These are phyloP conservation scores for Hydrotaea diabolus DNA, from an alignment of 2,888 invertebrate genomes.

Conservation along the genomic window DNA sequence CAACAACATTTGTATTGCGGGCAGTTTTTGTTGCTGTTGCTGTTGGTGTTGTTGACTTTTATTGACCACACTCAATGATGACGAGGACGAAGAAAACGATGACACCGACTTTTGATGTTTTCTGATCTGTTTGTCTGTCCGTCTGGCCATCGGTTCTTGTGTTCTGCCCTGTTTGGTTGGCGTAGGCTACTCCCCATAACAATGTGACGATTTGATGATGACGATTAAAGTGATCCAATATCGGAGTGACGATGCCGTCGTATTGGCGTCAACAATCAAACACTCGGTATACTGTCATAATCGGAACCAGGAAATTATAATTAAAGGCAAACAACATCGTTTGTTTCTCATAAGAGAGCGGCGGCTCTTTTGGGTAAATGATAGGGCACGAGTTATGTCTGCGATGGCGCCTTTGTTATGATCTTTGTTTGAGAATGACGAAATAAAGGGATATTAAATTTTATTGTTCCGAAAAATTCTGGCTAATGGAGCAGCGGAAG, in stretches of 20 bases:
- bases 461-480: not conserved
- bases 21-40: not conserved
- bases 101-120: conserved; percentile 56
- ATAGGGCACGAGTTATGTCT: conserved; percentile 13
- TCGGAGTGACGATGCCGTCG: conserved; percentile 44
- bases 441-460: not conserved
- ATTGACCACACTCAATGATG: conserved; percentile 55
- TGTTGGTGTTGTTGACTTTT: conserved; percentile 40
- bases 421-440: not conserved
- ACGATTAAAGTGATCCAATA: conserved; percentile 57
- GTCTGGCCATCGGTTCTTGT: not conserved
- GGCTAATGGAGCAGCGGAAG: too few relatives aligned
- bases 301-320: conserved; percentile 64
- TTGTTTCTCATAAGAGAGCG: not conserved
- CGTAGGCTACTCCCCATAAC: conserved; percentile 23
- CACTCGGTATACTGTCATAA: conserved; percentile 11
- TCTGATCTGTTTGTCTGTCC: not conserved
- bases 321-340: conserved; percentile 53
- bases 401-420: conserved; percentile 56
- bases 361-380: conserved; percentile 12
- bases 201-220: conserved; percentile 66
- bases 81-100: not conserved
- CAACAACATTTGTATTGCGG: conserved; percentile 10
- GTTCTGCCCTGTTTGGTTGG: not conserved
- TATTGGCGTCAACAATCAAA: conserved; percentile 8